Evolutionary conservation across 2,888 invertebrate species (phyloP), one percentile per base, ranked within the genome.

Genomic region (Cerceris rybyensis): DNA sequence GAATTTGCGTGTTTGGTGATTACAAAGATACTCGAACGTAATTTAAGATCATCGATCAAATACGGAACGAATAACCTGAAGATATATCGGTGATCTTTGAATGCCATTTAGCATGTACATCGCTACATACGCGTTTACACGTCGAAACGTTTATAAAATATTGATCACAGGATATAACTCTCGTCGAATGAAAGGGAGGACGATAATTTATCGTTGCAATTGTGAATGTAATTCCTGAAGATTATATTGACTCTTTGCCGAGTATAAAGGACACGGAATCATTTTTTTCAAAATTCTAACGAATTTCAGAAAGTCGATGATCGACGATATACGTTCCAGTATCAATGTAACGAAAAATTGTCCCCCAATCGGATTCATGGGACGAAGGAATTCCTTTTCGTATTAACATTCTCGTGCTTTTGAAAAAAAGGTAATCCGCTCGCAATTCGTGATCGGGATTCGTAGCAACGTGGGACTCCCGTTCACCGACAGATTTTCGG

Each of bases 381-480:
- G 42, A 54, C 42, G 59, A 50, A 67, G 68, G 73, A 67, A 78
- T 78, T 74, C 74, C 61, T 70, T 60, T 41, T 76, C 70, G 80
- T 57, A 76, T 75, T 79, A 76, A 80, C 69, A 79, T 75, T 79
- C 76, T 60, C 72, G 43, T 63, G 78, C 65, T 74, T 74, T 66
- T 68, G 78, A 78, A 69, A 69, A 69, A 74, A 80, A 74, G 70
- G 80, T 81, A 79, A 77, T 77, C 72, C 81, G 74, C 69, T 78
- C 78, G 77, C 80, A 66, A 70, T 80, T 70, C 73, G 78, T 78
- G 81, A 82, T 81, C 73, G 60, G 75, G 81, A 79, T 81, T 83
- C 71, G 65, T 61, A 70, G 73, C 59, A 46, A 39, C 66, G 59
- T 60, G 57, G 72, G 64, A 80, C 70, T 71, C 42, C 60, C 28